Evolutionary conservation across 2,113 vertebrate species (phyloP).

Genomic region (Heptranchias perlo): DNA sequence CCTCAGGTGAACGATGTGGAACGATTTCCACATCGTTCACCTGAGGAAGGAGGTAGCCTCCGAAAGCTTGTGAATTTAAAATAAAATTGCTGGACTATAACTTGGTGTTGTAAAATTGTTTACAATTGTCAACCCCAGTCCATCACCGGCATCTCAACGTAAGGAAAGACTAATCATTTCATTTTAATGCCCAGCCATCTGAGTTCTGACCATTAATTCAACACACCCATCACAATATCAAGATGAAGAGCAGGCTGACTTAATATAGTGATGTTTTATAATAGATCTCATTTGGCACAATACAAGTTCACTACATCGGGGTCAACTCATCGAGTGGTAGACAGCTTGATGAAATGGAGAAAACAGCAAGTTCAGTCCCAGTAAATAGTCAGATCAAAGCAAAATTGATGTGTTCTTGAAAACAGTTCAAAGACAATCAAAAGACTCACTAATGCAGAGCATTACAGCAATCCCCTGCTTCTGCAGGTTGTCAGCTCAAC

Average conservation of each 20-base stretch:
- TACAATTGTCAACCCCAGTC: too few species aligned
- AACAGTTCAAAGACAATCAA: constrained; percentile 13
- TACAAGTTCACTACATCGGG: not conserved
- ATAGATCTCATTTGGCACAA: not conserved
- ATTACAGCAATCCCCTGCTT: not conserved
- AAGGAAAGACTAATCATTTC: not conserved
- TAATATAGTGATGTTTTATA: not conserved
- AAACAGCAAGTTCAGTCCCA: not conserved
- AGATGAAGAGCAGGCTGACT: not conserved
- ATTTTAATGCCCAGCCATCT: not conserved
- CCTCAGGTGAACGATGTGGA: too few species aligned
- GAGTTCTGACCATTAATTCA: not conserved
- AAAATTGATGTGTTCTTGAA: not conserved
- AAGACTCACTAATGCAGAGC: not conserved
- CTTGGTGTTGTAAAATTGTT: too few species aligned
- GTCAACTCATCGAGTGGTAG: not conserved
- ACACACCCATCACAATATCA: not conserved
- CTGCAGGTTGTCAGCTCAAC: not conserved
- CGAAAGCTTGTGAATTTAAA: too few species aligned
- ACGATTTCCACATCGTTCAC: too few species aligned
- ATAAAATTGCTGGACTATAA: too few species aligned
- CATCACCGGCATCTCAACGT: too few species aligned
- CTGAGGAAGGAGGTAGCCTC: too few species aligned
- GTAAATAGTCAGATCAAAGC: not conserved
- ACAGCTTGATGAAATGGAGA: not conserved